Conservation (phyloP, 1,140 invertebrate species). For the Goniozus legneri region DNA sequence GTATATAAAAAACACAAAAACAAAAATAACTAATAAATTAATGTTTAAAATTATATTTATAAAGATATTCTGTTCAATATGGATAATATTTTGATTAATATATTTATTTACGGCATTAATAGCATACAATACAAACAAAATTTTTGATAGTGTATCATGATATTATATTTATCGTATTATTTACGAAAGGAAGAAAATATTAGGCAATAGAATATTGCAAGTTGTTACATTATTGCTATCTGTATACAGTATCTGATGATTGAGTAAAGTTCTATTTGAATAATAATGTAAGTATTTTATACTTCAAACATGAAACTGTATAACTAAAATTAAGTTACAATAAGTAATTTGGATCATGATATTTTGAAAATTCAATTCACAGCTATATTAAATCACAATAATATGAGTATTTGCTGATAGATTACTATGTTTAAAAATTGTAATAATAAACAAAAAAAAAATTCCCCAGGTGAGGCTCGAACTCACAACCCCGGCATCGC, state of each 20-base stretch:
- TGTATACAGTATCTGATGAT: no score
- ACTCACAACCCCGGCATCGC: constrained; percentile 95
- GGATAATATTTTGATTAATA: not conserved
- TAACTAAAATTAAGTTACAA: no score
- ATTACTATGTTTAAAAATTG: no score
- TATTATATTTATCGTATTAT: not conserved
- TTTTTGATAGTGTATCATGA: not conserved
- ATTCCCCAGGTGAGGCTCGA: constrained; percentile 93
- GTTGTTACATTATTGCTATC: no score
- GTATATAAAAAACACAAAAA: not conserved
- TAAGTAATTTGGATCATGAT: no score
- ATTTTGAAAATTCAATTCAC: no score
- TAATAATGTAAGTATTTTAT: not conserved
- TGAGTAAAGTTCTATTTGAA: not conserved
- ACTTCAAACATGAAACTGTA: no score
- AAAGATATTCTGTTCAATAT: not conserved
- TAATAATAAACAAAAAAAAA: no score
- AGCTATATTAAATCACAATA: no score
- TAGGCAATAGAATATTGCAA: no score
- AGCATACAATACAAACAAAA: not conserved
- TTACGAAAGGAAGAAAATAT: no score
- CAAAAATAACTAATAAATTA: not conserved
- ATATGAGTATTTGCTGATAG: no score
- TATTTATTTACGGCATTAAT: not conserved
- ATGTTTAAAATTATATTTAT: not conserved